phyloP scores from a whole-genome alignment of 2,113 vertebrate species.

The Delphinus delphis region DNA sequence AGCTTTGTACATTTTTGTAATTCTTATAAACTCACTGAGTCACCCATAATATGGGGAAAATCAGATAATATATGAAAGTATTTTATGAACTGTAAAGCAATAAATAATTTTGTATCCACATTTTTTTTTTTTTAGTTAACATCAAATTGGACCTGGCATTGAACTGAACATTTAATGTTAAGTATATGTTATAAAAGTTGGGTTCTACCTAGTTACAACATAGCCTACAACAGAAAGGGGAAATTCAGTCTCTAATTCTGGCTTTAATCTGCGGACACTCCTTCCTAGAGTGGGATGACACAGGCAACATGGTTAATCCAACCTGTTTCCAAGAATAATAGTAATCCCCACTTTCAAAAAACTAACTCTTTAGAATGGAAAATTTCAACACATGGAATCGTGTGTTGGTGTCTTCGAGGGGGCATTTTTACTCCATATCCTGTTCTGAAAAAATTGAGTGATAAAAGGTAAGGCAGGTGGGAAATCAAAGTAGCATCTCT shows the following conservation, averaged over 20 bases:
- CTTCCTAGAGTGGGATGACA: neutral
- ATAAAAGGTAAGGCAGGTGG: neutral
- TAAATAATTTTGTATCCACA: neutral
- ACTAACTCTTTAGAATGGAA: neutral
- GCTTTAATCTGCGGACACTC: neutral
- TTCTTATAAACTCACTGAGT: neutral
- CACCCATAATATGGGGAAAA: neutral
- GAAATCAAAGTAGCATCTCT: neutral
- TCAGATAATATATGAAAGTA: neutral
- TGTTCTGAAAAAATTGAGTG: neutral
- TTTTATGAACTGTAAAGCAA: neutral
- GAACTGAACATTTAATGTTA: neutral
- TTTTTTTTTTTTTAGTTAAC: neutral
- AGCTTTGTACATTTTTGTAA: neutral
- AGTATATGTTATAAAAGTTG: neutral
- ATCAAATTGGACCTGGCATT: neutral
- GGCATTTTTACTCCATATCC: neutral
- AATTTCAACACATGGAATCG: neutral
- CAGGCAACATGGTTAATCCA: neutral
- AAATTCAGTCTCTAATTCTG: neutral
- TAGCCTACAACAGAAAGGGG: neutral
- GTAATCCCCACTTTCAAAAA: neutral
- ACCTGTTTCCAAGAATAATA: neutral
- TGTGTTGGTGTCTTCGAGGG: neutral
- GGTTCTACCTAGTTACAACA: neutral